These are phyloP conservation scores for Trachelus tabidus DNA, from an alignment of 2,888 invertebrate species.

Conservation along the genomic window DNA sequence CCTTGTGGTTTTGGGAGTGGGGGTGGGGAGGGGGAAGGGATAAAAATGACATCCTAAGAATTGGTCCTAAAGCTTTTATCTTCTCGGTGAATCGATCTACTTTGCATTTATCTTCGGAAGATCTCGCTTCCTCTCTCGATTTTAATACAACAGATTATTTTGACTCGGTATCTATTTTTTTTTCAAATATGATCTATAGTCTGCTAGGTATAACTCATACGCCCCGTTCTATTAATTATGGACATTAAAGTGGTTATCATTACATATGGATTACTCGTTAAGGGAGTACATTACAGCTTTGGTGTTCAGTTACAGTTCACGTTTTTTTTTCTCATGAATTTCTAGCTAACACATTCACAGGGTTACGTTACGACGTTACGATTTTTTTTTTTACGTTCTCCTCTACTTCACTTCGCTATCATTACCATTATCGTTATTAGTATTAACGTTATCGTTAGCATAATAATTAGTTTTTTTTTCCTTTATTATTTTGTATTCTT, in stretches of 20 bases:
- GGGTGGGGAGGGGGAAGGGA: conserved; percentile 10
- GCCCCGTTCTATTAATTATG: conserved; percentile 1
- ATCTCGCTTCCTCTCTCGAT: not conserved
- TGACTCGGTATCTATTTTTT: not conserved
- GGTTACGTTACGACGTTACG: conserved; percentile 10
- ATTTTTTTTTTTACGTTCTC: conserved; percentile 1
- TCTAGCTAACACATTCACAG: conserved; percentile 22
- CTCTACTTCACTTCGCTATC: conserved; percentile 6
- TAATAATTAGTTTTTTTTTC: not conserved
- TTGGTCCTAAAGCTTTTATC: not conserved
- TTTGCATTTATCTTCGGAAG: not conserved
- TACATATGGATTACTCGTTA: conserved; percentile 4
- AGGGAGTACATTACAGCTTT: conserved; percentile 51
- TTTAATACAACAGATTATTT: not conserved
- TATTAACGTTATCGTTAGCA: conserved; percentile 5
- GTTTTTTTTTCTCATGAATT: conserved; percentile 24
- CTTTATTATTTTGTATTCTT: not conserved
- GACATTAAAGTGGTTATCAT: conserved; percentile 8
- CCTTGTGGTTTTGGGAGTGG: conserved; percentile 13
- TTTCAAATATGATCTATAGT: not conserved
- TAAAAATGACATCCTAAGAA: not conserved
- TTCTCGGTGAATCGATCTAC: not conserved
- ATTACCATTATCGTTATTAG: conserved; percentile 9
- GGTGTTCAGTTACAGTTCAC: conserved; percentile 65
- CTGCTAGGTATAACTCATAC: conserved; percentile 7